These are phyloP conservation scores for Hermodice carunculata DNA, from an alignment of 2,888 invertebrate genomes.

Conservation along the genomic window DNA sequence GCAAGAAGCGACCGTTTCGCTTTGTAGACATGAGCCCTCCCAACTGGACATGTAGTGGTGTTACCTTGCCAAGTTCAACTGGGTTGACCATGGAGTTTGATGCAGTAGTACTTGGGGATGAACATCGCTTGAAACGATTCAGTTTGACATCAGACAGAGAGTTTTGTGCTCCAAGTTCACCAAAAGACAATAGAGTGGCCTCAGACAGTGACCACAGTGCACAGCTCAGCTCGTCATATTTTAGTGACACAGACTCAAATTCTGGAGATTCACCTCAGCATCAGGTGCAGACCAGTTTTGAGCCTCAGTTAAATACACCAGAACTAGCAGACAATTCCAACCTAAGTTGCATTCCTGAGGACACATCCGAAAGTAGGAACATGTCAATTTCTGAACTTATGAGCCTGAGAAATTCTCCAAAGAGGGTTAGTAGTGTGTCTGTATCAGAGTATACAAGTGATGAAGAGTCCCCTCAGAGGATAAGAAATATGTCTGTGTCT, in stretches of 20 bases:
- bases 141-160: neutral
- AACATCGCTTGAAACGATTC: constrained; percentile 40
- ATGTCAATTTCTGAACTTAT: no score
- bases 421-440: no score
- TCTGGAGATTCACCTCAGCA: neutral
- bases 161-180: neutral
- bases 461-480: no score
- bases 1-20: constrained; percentile 23
- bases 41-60: no score
- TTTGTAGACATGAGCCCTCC: constrained; percentile 31
- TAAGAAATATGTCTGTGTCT: no score
- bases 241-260: neutral
- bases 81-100: constrained; percentile 37
- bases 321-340: no score
- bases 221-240: neutral
- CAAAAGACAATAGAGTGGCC: neutral
- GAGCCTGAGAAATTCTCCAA: no score
- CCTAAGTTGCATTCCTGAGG: no score
- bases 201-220: neutral
- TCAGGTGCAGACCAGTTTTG: no score
- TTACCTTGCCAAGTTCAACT: constrained; percentile 22
- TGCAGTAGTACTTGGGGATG: constrained; percentile 40
- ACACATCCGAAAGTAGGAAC: no score
- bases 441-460: no score
- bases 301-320: no score